phyloP scores from a whole-genome alignment of 2,113 vertebrate genomes.

The Cichladusa arquata region DNA sequence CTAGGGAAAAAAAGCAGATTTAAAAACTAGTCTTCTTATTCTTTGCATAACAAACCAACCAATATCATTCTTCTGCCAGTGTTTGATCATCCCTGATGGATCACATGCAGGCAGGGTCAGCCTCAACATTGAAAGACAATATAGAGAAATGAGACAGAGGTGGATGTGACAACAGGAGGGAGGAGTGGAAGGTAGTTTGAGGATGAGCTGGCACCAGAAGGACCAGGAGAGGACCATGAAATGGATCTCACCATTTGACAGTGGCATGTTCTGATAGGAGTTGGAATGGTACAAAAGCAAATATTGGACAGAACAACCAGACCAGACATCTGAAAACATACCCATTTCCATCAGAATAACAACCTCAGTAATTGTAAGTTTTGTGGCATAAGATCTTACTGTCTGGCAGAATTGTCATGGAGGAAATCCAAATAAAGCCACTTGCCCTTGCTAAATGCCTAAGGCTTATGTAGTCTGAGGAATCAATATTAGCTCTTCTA shows the following conservation, averaged over 20 bases:
- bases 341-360: background rate
- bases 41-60: background rate
- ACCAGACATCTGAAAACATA: background rate
- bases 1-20: background rate
- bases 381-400: background rate
- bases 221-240: background rate
- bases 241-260: background rate
- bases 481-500: background rate
- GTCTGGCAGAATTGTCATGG: background rate
- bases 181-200: background rate
- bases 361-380: background rate
- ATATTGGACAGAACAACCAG: background rate
- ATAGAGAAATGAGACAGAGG: background rate
- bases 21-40: background rate
- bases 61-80: background rate
- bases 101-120: background rate
- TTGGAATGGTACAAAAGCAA: background rate
- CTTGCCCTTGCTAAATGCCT: background rate
- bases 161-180: background rate
- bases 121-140: background rate
- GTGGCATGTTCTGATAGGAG: background rate
- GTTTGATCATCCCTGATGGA: background rate
- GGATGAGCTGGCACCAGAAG: background rate
- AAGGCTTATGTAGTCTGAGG: background rate
- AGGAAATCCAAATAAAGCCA: background rate